These are phyloP conservation scores for Oxyura jamaicensis DNA, from an alignment of 2,113 vertebrate species.

Conservation along the genomic window DNA sequence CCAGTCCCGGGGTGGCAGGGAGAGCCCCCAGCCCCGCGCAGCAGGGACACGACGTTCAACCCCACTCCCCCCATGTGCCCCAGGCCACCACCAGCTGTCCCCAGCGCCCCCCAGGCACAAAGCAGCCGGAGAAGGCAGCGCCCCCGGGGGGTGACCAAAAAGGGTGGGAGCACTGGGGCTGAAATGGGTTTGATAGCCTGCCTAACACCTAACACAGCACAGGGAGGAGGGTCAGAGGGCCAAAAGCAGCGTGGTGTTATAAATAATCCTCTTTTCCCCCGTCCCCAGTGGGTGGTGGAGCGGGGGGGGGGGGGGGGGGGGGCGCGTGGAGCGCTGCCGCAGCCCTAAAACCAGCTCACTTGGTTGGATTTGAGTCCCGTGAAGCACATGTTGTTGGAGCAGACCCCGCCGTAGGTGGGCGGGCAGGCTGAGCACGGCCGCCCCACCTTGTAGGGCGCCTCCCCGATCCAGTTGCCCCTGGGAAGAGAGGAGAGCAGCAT, in stretches of 20 bases:
- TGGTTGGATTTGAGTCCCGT: conserved; percentile 74
- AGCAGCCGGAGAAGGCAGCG: accelerated
- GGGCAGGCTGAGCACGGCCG: conserved; percentile 87
- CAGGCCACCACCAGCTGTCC: background rate
- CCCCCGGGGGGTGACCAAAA: background rate
- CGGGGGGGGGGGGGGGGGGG: background rate
- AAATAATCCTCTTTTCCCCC: conserved; percentile 34
- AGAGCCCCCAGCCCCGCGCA: accelerated
- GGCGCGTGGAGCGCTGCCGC: background rate
- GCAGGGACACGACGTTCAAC: background rate
- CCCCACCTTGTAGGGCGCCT: conserved; percentile 86
- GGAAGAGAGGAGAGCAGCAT: conserved; percentile 55
- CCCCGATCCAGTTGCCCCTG: conserved; percentile 92
- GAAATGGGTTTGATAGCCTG: background rate
- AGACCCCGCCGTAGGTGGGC: conserved; percentile 82
- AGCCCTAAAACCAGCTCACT: conserved; percentile 70
- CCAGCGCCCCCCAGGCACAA: background rate
- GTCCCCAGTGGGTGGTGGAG: background rate
- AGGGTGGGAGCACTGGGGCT: background rate
- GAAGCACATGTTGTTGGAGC: conserved; percentile 88
- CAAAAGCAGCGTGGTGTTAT: background rate
- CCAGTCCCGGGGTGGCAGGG: accelerated
- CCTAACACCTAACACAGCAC: background rate
- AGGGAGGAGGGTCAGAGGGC: background rate
- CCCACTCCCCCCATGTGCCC: accelerated